Evolutionary conservation across 2,797 vertebrate genomes (phyloP), one percentile per base, ranked within the genome.

Genomic region (Lepus oiostolus): DNA sequence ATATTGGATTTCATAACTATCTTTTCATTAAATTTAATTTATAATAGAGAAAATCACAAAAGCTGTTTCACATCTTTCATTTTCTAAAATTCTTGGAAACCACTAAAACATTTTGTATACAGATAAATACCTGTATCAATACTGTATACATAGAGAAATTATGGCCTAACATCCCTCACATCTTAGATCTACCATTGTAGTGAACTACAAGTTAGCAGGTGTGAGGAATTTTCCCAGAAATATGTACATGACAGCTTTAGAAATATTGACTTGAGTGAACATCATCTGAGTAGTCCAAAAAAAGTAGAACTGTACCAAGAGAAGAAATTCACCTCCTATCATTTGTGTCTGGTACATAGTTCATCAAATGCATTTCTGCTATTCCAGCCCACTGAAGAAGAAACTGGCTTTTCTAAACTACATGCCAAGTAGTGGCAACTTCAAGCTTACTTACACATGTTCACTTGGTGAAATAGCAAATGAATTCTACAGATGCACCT

Each of bases 71-170:
- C 28, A 74, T 88, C 89, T 63, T 95, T 52, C 54, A 91, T 82
- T 91, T 95, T 95, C 75, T 88, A 58, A 86, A 93, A 92, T 32
- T 84, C n/a, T 58, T 93, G 26, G n/a, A 84, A 83, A 65, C 47
- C 54, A 93, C 42, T 58, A 89, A 81, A 91, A 95, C 30, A 82
- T 22, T 91, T 24, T 85, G 8, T 72, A 89, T n/a, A 47, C 26
- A 85, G 63, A 70, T 65, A 82, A 67, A 52, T 71, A 68, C 16
- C 35, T 83, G 6, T 62, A 54, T 92, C 47, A 88, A 74, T 71
- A 67, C 12, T 92, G 42, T 16, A 86, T 35, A 85, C 4, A 50
- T 42, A 88, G 10, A 93, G 35, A 89, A 95, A 71, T 17, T 58
- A 79, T 0, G 38, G 24, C 28, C 62, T 84, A 85, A 80, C 81